A percentile compares a stretch with the other conserved stretches of the same genome.
Evolutionary conservation across 2,888 invertebrate genomes (phyloP).

Genomic region (Perizoma affinitatum): DNA sequence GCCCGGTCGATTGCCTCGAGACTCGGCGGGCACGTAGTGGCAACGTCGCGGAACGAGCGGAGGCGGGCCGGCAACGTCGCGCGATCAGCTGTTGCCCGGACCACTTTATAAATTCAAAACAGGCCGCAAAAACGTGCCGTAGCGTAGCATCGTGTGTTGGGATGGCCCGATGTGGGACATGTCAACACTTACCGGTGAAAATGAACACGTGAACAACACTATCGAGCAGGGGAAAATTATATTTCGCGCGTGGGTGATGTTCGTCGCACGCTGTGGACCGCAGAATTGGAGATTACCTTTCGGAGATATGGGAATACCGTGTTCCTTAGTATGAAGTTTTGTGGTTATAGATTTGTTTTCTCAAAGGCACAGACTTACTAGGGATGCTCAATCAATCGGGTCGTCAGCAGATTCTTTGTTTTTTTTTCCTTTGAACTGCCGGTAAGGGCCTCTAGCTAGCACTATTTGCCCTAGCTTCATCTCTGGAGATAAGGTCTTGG

Average conservation of each 20-base stretch:
- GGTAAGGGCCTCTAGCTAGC: too few relatives aligned
- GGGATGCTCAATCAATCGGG: too few relatives aligned
- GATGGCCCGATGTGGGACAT: slow-evolving; percentile 51
- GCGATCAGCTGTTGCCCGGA: slow-evolving; percentile 76
- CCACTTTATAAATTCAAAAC: slow-evolving; percentile 75
- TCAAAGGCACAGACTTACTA: too few relatives aligned
- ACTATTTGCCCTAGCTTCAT: too few relatives aligned
- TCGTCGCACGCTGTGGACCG: slow-evolving; percentile 2
- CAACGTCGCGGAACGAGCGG: slow-evolving; percentile 59
- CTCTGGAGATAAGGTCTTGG: too few relatives aligned
- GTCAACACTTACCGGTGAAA: slow-evolving; percentile 31
- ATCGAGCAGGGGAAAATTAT: slow-evolving; percentile 30
- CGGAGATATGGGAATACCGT: background rate
- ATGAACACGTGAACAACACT: slow-evolving; percentile 40
- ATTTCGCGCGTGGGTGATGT: slow-evolving; percentile 25
- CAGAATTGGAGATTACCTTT: slow-evolving; percentile 17
- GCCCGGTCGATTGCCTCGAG: slow-evolving; percentile 77
- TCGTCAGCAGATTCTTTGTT: too few relatives aligned
- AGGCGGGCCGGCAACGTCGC: slow-evolving; percentile 60
- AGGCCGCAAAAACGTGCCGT: slow-evolving; percentile 69
- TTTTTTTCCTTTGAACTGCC: too few relatives aligned
- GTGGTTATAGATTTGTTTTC: too few relatives aligned
- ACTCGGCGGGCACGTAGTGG: slow-evolving; percentile 53
- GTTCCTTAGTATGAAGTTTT: background rate
- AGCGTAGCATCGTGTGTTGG: slow-evolving; percentile 27